Conservation (phyloP, 2,888 invertebrate species). For the Omphaloscelis lunosa region DNA sequence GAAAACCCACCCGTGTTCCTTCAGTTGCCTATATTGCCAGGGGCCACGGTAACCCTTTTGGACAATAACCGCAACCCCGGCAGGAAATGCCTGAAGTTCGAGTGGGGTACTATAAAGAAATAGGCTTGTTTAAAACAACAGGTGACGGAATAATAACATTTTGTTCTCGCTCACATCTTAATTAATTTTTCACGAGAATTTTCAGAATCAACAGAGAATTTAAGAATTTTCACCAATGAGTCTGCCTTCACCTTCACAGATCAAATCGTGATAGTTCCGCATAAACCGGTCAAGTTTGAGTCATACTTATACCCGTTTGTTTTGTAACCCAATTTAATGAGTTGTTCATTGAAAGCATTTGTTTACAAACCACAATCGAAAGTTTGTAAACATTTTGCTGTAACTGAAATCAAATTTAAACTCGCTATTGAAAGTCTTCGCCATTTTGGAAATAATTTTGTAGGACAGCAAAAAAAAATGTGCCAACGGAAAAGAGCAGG, state of each 20-base stretch:
- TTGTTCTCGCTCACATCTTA: background rate
- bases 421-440: slow-evolving; percentile 4
- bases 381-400: slow-evolving; percentile 49
- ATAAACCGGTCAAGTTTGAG: slow-evolving; percentile 21
- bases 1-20: too few species aligned
- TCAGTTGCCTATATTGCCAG: too few species aligned
- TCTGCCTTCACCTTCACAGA: background rate
- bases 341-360: slow-evolving; percentile 40
- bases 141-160: background rate
- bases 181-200: background rate
- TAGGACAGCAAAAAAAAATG: background rate
- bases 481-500: background rate
- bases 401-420: slow-evolving; percentile 33
- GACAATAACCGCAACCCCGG: too few species aligned
- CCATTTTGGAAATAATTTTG: slow-evolving; percentile 14
- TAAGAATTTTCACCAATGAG: background rate
- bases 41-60: too few species aligned
- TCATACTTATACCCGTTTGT: slow-evolving; percentile 10
- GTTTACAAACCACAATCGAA: slow-evolving; percentile 45
- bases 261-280: background rate
- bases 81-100: background rate
- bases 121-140: too few species aligned
- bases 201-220: background rate
- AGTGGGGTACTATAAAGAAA: background rate
- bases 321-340: slow-evolving; percentile 18